Base-by-base conservation (phyloP, 2,113 vertebrate species). In the Brachyistius frenatus region DNA sequence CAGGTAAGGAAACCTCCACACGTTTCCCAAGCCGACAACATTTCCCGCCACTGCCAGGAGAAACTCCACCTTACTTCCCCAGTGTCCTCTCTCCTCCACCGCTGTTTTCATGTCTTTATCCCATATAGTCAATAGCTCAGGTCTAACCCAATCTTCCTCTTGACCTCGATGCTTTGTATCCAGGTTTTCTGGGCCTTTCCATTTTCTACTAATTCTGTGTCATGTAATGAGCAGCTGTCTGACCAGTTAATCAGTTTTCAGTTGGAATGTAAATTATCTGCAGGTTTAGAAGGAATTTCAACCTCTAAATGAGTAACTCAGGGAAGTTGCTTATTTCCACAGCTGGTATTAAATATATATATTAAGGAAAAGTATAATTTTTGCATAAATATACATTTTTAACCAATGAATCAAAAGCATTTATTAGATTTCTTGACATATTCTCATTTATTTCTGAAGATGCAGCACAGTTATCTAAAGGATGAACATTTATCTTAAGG, bases 1-100 rank as follows among this genome's bases (percentile, higher is more conserved):
- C 49, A 95, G 92, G 62, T 95, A 92, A 2, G 94, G 94, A 78
- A 95, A 95, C 69, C 93, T 92, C 95, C 95, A 95, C 36, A 95
- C 93, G 1, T 95, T 95, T 35, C 94, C 94, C 50, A 95, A 65
- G 15, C 94, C 92, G 0, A 95, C 88, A 15, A 94, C 78, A 64
- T 93, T 88, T 61, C 94, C 95, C 0, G 92, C 94, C 41, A 95
- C 86, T 9, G 92, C 92, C 67, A 95, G 80, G 41, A 95, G 81
- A 52, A 93, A 95, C 76, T 95, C 94, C 5, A 64, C 39, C 71
- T 93, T 94, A 61, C 77, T 93, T 5, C 36, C 88, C 94, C 94
- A 95, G n/a, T 94, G 90, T 9, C 94, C 94, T 61, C 94, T 68
- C 33, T 93, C 92, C 66, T 93, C 85, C 64, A 89, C 4, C 32